Conservation (phyloP, 1,140 invertebrate species). For the Trachelipus rathkii region DNA sequence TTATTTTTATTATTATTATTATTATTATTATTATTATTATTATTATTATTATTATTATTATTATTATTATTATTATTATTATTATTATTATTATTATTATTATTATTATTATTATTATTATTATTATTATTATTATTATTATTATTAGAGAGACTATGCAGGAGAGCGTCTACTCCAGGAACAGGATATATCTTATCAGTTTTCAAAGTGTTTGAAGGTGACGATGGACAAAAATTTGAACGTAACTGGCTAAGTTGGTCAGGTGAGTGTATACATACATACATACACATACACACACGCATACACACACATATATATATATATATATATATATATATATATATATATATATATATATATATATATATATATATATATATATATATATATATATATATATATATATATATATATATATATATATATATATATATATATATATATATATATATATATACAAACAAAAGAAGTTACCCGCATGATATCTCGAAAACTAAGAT, state of each 20-base stretch:
- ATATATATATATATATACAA: neutral
- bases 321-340: conserved; percentile 15
- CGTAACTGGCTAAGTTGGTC: conserved; percentile 92
- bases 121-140: too few species aligned
- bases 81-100: too few species aligned
- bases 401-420: conserved; percentile 2
- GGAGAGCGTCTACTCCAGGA: conserved; percentile 27
- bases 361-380: conserved; percentile 7
- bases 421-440: neutral
- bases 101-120: too few species aligned
- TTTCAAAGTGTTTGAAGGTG: conserved; percentile 89
- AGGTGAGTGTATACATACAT: conserved; percentile 52
- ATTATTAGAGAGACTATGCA: conserved; percentile 18
- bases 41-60: too few species aligned
- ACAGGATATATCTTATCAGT: conserved; percentile 88
- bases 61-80: too few species aligned
- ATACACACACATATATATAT: neutral
- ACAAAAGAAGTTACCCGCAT: too few species aligned
- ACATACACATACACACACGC: neutral
- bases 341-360: conserved; percentile 4
- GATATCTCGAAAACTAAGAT: too few species aligned
- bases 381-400: conserved; percentile 15
- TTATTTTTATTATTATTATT: too few species aligned
- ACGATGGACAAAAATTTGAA: conserved; percentile 83
- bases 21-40: too few species aligned